Evolutionary conservation across 2,797 vertebrate genomes (phyloP).

Genomic region (Avahi laniger): DNA sequence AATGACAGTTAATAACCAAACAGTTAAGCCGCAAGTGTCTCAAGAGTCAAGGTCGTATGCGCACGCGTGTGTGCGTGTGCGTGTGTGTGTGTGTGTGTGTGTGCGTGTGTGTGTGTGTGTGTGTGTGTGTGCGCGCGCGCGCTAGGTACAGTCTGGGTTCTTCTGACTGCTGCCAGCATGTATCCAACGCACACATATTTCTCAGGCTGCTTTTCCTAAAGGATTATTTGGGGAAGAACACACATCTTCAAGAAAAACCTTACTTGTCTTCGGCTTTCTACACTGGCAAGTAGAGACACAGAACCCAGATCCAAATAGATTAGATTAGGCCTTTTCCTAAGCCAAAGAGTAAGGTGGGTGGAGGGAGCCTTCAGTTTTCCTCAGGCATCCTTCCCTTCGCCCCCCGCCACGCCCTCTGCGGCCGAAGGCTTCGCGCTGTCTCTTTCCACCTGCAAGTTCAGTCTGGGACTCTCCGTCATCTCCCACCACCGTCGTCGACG

Average conservation of each 20-base stretch:
- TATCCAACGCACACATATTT: slow-evolving; percentile 63
- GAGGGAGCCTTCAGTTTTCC: slow-evolving; percentile 26
- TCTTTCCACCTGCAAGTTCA: neutral
- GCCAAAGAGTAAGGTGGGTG: slow-evolving; percentile 74
- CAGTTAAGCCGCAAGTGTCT: slow-evolving; percentile 29
- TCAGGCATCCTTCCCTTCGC: neutral
- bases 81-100: too few species aligned
- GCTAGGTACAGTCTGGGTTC: slow-evolving; percentile 56
- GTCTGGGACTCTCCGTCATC: neutral
- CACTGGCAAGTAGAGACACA: slow-evolving; percentile 65
- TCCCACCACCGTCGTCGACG: neutral
- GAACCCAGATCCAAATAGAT: slow-evolving; percentile 64
- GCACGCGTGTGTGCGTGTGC: too few species aligned
- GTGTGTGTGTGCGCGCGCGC: neutral
- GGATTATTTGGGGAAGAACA: slow-evolving; percentile 69
- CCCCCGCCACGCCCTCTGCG: neutral
- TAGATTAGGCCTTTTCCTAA: slow-evolving; percentile 67
- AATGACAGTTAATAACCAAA: slow-evolving; percentile 1
- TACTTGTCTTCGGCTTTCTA: slow-evolving; percentile 67
- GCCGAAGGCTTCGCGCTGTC: neutral
- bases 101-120: slow-evolving; percentile 10
- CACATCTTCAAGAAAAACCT: slow-evolving; percentile 66
- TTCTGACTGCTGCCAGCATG: slow-evolving; percentile 48
- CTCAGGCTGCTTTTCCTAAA: slow-evolving; percentile 64
- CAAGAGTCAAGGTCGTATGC: slow-evolving; percentile 30